A percentile compares a stretch with the other conserved stretches of the same genome.
Evolutionary conservation across 92 coral and sea anemone species (phyloP).

Genomic region (Chrysogorgia sp.): DNA sequence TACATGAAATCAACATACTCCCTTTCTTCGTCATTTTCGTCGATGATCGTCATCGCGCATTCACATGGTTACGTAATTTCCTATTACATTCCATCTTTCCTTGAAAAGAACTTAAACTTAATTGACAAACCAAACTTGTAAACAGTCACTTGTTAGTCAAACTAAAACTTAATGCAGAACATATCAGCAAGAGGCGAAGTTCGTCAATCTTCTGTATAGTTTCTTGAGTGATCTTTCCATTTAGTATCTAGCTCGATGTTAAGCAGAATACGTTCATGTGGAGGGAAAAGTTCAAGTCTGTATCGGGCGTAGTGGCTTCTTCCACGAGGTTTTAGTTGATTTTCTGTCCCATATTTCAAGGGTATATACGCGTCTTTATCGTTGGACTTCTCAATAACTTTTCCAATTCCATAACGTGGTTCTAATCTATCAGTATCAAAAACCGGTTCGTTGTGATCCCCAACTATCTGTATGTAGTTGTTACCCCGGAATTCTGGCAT

Average conservation of each 20-base stretch:
- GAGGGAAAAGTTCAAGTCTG: background rate
- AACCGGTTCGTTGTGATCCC: background rate
- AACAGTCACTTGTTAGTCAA: background rate
- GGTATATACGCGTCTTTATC: background rate
- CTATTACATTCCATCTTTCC: background rate
- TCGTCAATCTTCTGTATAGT: background rate
- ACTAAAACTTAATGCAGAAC: background rate
- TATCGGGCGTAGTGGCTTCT: background rate
- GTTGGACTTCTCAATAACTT: background rate
- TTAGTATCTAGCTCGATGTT: background rate
- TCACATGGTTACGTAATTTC: background rate
- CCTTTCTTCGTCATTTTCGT: no score
- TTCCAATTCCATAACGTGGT: background rate
- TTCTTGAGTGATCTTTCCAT: background rate
- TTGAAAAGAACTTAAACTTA: no score
- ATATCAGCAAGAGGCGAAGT: background rate
- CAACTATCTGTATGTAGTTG: no score
- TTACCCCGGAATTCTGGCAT: no score
- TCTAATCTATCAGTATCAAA: background rate
- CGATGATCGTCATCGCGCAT: no score
- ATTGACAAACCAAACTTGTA: background rate
- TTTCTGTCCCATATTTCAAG: background rate
- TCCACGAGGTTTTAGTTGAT: background rate
- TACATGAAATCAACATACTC: no score
- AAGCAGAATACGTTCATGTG: background rate